A percentile compares a stretch with the other conserved stretches of the same genome.
Conservation (phyloP, 23 tunicate species). For the Clavelina lepadiformis region DNA sequence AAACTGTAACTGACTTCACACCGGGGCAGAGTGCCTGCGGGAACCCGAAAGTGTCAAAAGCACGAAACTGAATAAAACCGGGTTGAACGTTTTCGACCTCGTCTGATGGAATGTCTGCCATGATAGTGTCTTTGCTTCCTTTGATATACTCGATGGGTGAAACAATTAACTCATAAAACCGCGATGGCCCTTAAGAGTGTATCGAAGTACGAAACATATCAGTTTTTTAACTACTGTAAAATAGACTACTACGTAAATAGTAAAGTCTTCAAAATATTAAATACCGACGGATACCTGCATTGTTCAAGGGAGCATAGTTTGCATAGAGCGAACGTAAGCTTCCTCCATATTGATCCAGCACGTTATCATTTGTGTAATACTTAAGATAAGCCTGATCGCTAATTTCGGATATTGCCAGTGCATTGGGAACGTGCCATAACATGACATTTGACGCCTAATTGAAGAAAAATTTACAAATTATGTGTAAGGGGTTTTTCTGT, state of each 20-base stretch:
- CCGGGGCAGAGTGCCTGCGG: conserved; percentile 50
- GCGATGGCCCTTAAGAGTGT: conserved; percentile 5
- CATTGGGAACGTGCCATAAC: conserved; percentile 62
- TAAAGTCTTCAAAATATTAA: background rate
- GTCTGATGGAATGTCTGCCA: conserved; percentile 15
- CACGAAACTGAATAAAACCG: conserved; percentile 38
- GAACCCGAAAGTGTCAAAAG: conserved; percentile 25
- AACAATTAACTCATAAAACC: conserved; percentile 16
- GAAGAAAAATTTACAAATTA: background rate
- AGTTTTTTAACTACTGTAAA: background rate
- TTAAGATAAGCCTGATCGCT: conserved; percentile 19
- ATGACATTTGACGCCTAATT: conserved; percentile 46
- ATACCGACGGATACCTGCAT: conserved; percentile 22
- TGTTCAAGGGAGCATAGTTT: conserved; percentile 23
- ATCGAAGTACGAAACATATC: background rate
- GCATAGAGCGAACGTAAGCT: conserved; percentile 29
- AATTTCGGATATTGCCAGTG: background rate
- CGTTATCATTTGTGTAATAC: conserved; percentile 47
- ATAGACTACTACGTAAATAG: background rate
- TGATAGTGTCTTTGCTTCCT: conserved; percentile 10
- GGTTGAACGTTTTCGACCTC: conserved; percentile 5
- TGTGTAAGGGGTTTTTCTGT: too few species aligned
- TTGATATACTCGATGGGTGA: conserved; percentile 14
- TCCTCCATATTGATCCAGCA: conserved; percentile 43
- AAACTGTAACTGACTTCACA: conserved; percentile 14